Base-by-base conservation (phyloP, 1,140 invertebrate genomes). In the silkworm (Bombyx mori) region DNA sequence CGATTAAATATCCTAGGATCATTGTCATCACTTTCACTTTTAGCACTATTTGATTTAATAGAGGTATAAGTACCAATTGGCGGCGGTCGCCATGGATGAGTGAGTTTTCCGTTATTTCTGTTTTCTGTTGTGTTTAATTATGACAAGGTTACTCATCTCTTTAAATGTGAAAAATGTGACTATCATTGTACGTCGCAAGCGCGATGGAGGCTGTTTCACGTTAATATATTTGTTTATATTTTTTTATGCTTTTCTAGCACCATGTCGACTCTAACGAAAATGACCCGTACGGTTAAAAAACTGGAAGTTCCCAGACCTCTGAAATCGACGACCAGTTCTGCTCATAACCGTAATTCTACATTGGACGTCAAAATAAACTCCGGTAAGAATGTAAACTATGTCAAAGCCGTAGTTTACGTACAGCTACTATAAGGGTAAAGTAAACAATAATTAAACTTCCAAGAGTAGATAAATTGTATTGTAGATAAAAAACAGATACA, bases 241-340 rank as follows among this genome's bases (percentile, higher is more conserved):
- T 45, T 54, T 49, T 65, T 57, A 53, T 71, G 45, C 66, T 69
- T 73, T 55, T 54, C 52, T 68, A 85, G 79, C 80, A 87, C 79
- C 75, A 87, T 87, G 84, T 87, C 84, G 78, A 85, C 83, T 73
- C 73, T 85, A 77, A 87, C 84, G 81, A 89, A 89, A 88, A 88
- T 88, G 88, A 88, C 88, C 77, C 85, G 88, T 73, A 88, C 82
- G 73, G 90, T 92, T 47, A 93, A 93, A 85, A 93, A 93, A 88
- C 87, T 93, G 66, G 92, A 93, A 83, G 91, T 93, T 71, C 92
- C 92, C 62, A 89, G 92, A 80, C 92, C 92, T 68, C 86, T 93
- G 62, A 94, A 93, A 88, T 90, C 89, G 61, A 89, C 89, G 42
- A 88, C 86, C 56, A 87, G 79, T 66, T 82, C 84, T 55, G 84